phyloP scores from a whole-genome alignment of 1,140 invertebrate genomes.

The Aphidius ervi region DNA sequence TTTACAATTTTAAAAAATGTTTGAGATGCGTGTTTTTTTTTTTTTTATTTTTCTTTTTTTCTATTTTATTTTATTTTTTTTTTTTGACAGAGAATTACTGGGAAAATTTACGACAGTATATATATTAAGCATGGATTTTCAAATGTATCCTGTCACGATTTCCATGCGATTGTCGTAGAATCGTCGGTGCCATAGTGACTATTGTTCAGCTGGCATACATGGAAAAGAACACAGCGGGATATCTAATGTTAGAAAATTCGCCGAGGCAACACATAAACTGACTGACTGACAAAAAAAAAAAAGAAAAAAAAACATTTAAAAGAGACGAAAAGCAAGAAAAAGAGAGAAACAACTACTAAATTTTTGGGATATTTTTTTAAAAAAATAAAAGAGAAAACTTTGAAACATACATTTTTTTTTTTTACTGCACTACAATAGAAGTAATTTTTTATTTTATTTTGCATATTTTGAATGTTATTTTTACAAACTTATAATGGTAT shows the following conservation, averaged over 20 bases:
- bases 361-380: slow-evolving; percentile 30
- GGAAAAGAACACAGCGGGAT: slow-evolving; percentile 34
- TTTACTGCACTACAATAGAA: too few species aligned
- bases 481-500: neutral
- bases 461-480: too few species aligned
- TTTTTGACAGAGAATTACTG: neutral
- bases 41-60: too few species aligned
- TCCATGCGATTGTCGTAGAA: slow-evolving; percentile 38
- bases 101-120: slow-evolving; percentile 22
- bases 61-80: too few species aligned
- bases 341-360: slow-evolving; percentile 17
- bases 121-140: slow-evolving; percentile 42
- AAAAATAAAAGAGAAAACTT: slow-evolving; percentile 7
- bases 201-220: slow-evolving; percentile 35
- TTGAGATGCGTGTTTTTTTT: too few species aligned
- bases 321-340: neutral
- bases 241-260: slow-evolving; percentile 35
- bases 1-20: too few species aligned
- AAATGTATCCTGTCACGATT: slow-evolving; percentile 42
- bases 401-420: too few species aligned
- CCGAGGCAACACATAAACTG: slow-evolving; percentile 11
- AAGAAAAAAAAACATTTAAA: slow-evolving; percentile 13
- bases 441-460: too few species aligned
- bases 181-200: slow-evolving; percentile 29
- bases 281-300: neutral